phyloP scores from a whole-genome alignment of 2,797 vertebrate genomes.

The Microctenopoma steveboyesi region DNA sequence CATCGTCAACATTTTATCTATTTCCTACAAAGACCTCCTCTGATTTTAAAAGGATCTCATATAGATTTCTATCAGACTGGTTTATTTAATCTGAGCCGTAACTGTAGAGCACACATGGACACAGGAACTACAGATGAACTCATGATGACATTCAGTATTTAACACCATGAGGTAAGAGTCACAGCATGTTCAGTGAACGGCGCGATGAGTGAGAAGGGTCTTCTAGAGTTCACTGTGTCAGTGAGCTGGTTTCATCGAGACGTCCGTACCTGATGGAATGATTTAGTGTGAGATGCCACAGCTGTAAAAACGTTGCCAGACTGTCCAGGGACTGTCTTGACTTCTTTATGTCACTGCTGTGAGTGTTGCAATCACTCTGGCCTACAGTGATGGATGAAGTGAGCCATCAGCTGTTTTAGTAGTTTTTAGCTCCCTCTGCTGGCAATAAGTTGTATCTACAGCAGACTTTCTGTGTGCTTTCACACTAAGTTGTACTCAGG shows the following conservation, averaged over 20 bases:
- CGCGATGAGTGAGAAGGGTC: slow-evolving; percentile 32
- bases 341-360: slow-evolving; percentile 66
- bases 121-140: slow-evolving; percentile 9
- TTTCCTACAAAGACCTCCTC: background rate
- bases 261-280: slow-evolving; percentile 26
- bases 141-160: slow-evolving; percentile 45
- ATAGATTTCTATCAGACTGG: background rate
- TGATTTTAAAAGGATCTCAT: background rate
- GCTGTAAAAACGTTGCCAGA: slow-evolving; percentile 36
- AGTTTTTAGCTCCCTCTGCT: slow-evolving; percentile 66
- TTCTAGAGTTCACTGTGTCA: slow-evolving; percentile 66
- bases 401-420: background rate
- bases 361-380: slow-evolving; percentile 42
- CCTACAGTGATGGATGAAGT: slow-evolving; percentile 2
- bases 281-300: slow-evolving; percentile 46
- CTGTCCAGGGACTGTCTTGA: slow-evolving; percentile 46
- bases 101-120: slow-evolving; percentile 4
- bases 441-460: slow-evolving; percentile 21
- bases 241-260: slow-evolving; percentile 32
- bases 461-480: too few relatives aligned
- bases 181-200: slow-evolving; percentile 36
- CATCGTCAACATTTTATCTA: background rate
- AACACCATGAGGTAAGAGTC: slow-evolving; percentile 46
- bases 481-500: too few relatives aligned
- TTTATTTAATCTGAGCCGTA: background rate